Evolutionary conservation across 2,113 vertebrate species (phyloP).

Genomic region (Rousettus leschenaultii): DNA sequence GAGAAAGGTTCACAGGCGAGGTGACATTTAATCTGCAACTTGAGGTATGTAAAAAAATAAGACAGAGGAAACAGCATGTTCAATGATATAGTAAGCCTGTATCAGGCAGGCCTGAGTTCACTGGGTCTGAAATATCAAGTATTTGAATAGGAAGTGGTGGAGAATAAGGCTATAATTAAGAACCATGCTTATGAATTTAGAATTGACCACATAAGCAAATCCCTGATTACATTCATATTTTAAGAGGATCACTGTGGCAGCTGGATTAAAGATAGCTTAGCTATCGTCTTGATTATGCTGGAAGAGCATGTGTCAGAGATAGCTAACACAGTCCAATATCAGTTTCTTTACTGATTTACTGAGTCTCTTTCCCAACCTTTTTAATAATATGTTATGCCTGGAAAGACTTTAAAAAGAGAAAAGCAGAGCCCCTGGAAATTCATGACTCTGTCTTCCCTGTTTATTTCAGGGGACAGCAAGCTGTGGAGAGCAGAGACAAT

Average conservation of each 20-base stretch:
- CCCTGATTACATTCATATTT: background rate
- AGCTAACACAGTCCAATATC: background rate
- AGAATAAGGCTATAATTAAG: background rate
- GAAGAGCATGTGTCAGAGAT: background rate
- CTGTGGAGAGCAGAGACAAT: background rate
- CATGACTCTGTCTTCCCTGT: background rate
- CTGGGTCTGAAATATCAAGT: background rate
- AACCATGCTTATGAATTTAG: background rate
- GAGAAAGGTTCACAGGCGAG: background rate
- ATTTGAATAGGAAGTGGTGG: background rate
- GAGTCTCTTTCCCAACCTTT: background rate
- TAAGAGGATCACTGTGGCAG: background rate
- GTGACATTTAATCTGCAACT: background rate
- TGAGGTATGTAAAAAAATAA: background rate
- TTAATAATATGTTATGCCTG: background rate
- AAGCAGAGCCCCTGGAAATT: background rate
- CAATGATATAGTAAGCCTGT: background rate
- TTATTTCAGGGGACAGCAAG: background rate
- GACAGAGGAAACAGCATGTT: background rate
- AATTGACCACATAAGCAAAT: background rate
- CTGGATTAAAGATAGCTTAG: background rate
- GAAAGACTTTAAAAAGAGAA: background rate
- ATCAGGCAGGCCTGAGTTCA: fast-evolving
- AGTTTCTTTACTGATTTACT: background rate
- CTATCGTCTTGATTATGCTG: background rate